These are phyloP conservation scores for Xestia c-nigrum DNA, from an alignment of 2,888 invertebrate genomes.

Conservation along the genomic window DNA sequence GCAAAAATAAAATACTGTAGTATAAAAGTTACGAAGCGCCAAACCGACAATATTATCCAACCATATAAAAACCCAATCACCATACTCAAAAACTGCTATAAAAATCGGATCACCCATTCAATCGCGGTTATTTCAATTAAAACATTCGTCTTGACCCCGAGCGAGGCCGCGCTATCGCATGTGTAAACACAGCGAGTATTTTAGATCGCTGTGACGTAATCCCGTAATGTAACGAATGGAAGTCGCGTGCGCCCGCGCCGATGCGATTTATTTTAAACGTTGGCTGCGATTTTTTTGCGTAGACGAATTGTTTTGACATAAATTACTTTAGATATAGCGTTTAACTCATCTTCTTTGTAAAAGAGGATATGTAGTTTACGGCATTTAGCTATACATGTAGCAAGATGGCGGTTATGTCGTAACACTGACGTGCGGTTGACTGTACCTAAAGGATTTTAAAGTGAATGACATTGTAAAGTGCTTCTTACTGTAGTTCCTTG, in stretches of 20 bases:
- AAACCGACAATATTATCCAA: not conserved
- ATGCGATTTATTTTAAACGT: conserved; percentile 40
- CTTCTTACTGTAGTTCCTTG: not conserved
- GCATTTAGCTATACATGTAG: not conserved
- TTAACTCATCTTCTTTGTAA: not conserved
- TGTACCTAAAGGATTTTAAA: not conserved
- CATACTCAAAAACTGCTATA: conserved; percentile 22
- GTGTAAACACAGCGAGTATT: conserved; percentile 70
- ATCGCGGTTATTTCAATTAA: conserved; percentile 41
- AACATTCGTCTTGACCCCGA: conserved; percentile 51
- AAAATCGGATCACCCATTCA: conserved; percentile 38
- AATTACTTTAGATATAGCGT: not conserved
- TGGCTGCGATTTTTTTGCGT: conserved; percentile 26
- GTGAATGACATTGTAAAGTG: not conserved
- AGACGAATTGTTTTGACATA: not conserved
- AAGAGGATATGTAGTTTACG: not conserved
- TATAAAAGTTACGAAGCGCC: not conserved
- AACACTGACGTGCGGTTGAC: not conserved
- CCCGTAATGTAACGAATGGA: conserved; percentile 8
- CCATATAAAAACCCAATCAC: conserved; percentile 10
- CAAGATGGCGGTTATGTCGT: too few relatives aligned
- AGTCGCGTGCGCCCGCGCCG: conserved; percentile 22
- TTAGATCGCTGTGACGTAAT: conserved; percentile 63
- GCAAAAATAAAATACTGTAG: not conserved
- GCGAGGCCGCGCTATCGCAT: conserved; percentile 63